phyloP scores from a whole-genome alignment of 2,113 vertebrate genomes.

The Corythornis madagascariensis region DNA sequence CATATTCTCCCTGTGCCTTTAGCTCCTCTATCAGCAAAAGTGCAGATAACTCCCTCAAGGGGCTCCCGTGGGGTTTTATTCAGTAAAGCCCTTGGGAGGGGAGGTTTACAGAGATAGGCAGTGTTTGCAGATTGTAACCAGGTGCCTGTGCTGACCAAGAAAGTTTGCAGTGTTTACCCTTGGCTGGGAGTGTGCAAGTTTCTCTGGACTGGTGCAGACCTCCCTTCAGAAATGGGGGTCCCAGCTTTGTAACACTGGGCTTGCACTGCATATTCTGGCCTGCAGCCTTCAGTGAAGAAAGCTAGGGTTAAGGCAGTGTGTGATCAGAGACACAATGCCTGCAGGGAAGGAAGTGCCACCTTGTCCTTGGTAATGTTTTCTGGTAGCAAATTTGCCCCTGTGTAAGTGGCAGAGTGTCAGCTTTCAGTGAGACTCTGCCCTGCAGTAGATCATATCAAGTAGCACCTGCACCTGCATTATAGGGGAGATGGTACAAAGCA shows the following conservation, averaged over 20 bases:
- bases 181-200: not conserved
- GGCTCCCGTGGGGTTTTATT: not conserved
- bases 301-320: not conserved
- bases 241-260: not conserved
- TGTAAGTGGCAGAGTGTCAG: not conserved
- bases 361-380: not conserved
- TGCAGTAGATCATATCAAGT: not conserved
- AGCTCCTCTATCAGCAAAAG: conserved; percentile 30
- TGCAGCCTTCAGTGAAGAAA: not conserved
- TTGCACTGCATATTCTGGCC: not conserved
- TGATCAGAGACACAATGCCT: not conserved
- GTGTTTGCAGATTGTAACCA: conserved; percentile 40
- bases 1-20: not conserved
- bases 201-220: not conserved
- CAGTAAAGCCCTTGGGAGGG: not conserved
- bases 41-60: conserved; percentile 20
- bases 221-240: not conserved
- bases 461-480: not conserved
- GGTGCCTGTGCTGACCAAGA: not conserved
- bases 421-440: not conserved
- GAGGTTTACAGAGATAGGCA: not conserved
- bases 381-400: not conserved
- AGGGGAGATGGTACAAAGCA: not conserved
- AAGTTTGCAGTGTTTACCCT: not conserved
- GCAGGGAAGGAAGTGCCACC: not conserved